Base-by-base conservation (phyloP, 2,113 vertebrate genomes). In the Austrofundulus limnaeus region DNA sequence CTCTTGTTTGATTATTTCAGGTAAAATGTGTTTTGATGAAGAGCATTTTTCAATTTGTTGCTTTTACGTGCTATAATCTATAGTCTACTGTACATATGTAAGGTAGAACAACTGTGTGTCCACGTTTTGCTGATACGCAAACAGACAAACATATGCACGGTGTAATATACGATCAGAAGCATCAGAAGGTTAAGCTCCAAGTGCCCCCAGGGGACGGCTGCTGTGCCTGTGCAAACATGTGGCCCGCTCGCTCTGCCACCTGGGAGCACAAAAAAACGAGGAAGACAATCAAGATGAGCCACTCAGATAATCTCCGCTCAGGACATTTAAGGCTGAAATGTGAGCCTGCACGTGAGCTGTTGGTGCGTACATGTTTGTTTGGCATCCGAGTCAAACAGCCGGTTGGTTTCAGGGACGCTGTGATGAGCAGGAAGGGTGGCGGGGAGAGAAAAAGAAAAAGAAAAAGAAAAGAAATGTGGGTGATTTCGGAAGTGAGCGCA, bases 261-360 rank as follows among this genome's bases (percentile, higher is more conserved):
- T 72, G 79, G 84, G 78, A 88, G 86, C 56, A 47, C 58, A 41
- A 39, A 77, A 77, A 64, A n/a, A n/a, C n/a, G 43, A 72, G 74
- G 83, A 86, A 89, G 79, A 90, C 88, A 89, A 88, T 85, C 86
- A 80, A 84, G 89, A 90, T 91, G 52, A 82, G 76, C 69, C 1
- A 58, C 47, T 34, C 75, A 83, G 91, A 90, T 92, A 88, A 90
- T 87, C 83, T 85, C 68, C 77, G 89, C 82, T 88, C 89, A 77
- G 81, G 84, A 87, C 82, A 85, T 64, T 87, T 85, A 80, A 84
- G 85, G 66, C 77, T 87, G 88, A 88, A 90, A 90, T 42, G 74
- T 69, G 80, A 89, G 76, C 87, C 85, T 63, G 41, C 54, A 72
- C 10, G 21, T 78, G 72, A 86, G 86, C 72, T 80, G 70, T 76